Conservation (phyloP, 1,140 invertebrate species). For the Drosophila mojavensis region DNA sequence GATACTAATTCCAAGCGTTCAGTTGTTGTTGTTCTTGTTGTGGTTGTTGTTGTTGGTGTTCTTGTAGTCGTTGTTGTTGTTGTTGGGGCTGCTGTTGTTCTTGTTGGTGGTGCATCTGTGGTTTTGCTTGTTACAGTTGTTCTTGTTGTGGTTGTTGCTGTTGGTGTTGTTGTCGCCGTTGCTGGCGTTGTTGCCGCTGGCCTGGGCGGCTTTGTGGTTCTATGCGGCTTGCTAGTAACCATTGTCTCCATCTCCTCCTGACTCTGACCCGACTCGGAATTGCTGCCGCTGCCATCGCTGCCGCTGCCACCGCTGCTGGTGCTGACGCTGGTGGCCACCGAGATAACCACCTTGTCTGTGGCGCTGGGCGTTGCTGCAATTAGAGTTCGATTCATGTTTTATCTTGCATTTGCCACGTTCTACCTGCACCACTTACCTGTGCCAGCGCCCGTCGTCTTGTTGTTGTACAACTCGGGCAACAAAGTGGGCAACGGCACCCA, state of each 20-base stretch:
- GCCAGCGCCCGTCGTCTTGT: constrained; percentile 26
- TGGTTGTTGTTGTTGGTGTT: constrained; percentile 56
- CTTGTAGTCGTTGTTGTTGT: neutral
- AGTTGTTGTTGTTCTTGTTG: constrained; percentile 28
- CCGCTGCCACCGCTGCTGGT: constrained; percentile 47
- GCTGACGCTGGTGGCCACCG: constrained; percentile 76
- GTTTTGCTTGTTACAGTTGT: constrained; percentile 72
- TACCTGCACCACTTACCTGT: constrained; percentile 47
- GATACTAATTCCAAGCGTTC: constrained; percentile 55
- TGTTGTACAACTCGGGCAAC: constrained; percentile 45
- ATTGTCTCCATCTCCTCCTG: constrained; percentile 43
- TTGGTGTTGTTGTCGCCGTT: constrained; percentile 26
- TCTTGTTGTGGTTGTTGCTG: constrained; percentile 63
- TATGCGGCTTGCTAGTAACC: constrained; percentile 48
- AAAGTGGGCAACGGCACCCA: constrained; percentile 65
- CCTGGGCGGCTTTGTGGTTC: constrained; percentile 60
- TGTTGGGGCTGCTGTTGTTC: constrained; percentile 29
- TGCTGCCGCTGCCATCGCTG: constrained; percentile 71
- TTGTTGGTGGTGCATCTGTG: constrained; percentile 51
- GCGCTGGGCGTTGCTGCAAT: constrained; percentile 63
- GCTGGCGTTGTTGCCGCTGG: constrained; percentile 24
- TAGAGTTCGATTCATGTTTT: constrained; percentile 30
- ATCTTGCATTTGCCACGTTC: constrained; percentile 10
- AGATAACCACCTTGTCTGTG: constrained; percentile 76
- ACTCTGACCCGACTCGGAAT: constrained; percentile 74